Conservation (phyloP, 1,140 invertebrate genomes). For the Uloborus diversus region DNA sequence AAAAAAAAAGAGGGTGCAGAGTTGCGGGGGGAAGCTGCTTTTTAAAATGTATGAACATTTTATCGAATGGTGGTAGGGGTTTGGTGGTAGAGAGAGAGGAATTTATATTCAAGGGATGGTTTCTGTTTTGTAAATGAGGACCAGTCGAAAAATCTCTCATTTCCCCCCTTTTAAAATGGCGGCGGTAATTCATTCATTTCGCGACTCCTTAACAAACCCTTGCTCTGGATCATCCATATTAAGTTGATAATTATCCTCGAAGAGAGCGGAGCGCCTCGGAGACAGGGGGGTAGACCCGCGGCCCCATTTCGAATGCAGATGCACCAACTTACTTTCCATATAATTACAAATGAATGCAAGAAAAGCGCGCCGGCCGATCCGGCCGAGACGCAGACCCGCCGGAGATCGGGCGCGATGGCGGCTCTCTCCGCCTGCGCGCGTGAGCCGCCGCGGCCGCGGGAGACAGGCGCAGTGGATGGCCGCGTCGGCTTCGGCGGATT, state of each 20-base stretch:
- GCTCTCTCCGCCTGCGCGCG: neutral
- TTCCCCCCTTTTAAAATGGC: neutral
- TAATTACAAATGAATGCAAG: conserved; percentile 55
- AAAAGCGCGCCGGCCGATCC: conserved; percentile 25
- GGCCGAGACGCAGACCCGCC: conserved; percentile 19
- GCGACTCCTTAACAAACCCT: neutral
- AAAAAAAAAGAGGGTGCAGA: conserved; percentile 15
- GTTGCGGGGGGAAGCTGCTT: conserved; percentile 31
- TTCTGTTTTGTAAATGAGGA: conserved; percentile 55
- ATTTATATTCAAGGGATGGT: conserved; percentile 54
- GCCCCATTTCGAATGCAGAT: conserved; percentile 53
- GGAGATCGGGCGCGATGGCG: neutral
- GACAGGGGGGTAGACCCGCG: neutral
- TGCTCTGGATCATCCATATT: conserved; percentile 49
- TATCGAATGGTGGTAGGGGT: conserved; percentile 47
- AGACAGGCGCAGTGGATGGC: too few relatives aligned
- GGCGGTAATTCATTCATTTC: conserved; percentile 42
- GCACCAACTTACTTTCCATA: conserved; percentile 55
- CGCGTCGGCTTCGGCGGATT: too few relatives aligned
- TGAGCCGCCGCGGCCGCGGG: too few relatives aligned
- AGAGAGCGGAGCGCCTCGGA: neutral
- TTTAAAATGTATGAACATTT: conserved; percentile 57
- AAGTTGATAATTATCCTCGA: conserved; percentile 51
- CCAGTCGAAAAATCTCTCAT: conserved; percentile 31
- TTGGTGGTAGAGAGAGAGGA: neutral